Base-by-base conservation (phyloP, 2,113 vertebrate genomes). In the Nothoprocta pentlandii region DNA sequence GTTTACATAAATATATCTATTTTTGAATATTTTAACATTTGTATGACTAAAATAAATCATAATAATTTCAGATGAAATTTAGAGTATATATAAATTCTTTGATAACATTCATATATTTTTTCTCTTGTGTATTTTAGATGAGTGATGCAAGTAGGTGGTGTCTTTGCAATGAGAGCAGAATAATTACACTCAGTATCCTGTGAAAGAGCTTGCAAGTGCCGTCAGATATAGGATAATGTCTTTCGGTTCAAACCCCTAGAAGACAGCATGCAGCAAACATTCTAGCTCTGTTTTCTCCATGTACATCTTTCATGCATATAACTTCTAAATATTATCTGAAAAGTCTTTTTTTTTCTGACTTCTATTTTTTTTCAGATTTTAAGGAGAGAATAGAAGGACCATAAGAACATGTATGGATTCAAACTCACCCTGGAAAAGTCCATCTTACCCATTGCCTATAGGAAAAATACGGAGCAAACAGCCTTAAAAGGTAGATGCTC, bases 401-500 rank as follows among this genome's bases (percentile, higher is more conserved):
- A 0, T 39, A 16, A 6, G 36, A n/a, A 67, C 3, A 32, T 1
- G 46, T 12, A 63, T 47, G 15, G 3, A 6, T 12, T 63, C 9
- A 85, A 85, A 46, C 1, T 64, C 4, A 3, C 16, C 3, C 9
- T 46, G 13, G 10, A 80, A 59, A 49, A 3, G 5, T 62, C 6
- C 16, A 8, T 73, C 16, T 77, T 13, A 10, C 8, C 16, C 23
- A 73, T 39, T 61, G 23, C 34, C 34, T 53, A 11, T 16, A 36
- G n/a, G 14, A 91, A 28, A 87, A 89, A 85, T 42, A 7, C 39
- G 59, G 34, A 71, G 46, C 10, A 58, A 86, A 78, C 32, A 79
- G 0, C 3, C 4, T 7, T 59, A 12, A 7, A 44, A 54, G 10
- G 6, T 1, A 58, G n/a, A 36, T 61, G 59, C 4, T 4, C 85